Evolutionary conservation across 2,888 invertebrate species (phyloP).

Genomic region (Ditula angustiorana): DNA sequence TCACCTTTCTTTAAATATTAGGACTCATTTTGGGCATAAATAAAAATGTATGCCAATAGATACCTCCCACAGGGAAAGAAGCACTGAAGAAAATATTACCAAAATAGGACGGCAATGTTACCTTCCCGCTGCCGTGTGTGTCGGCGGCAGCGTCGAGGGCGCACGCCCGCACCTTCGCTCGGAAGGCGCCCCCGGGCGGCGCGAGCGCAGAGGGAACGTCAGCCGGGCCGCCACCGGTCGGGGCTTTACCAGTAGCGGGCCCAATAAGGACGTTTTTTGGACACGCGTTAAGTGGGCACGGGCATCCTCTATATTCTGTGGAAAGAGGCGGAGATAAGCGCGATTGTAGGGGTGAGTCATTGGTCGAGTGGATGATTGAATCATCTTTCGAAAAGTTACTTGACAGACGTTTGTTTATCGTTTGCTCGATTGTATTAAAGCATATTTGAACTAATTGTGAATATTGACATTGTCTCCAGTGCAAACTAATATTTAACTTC

Average conservation of each 20-base stretch:
- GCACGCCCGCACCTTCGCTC: conserved; percentile 81
- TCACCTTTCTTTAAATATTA: too few relatives aligned
- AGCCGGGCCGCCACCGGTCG: conserved; percentile 87
- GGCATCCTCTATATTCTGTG: conserved; percentile 88
- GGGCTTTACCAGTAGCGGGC: conserved; percentile 98
- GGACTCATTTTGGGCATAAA: too few relatives aligned
- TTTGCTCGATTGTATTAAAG: too few relatives aligned
- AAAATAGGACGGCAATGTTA: conserved; percentile 47
- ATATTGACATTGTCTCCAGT: too few relatives aligned
- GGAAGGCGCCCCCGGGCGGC: conserved; percentile 83
- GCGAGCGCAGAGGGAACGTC: conserved; percentile 71
- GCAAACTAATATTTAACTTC: too few relatives aligned
- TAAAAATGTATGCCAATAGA: too few relatives aligned
- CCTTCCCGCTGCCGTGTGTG: conserved; percentile 80
- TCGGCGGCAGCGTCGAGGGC: conserved; percentile 72
- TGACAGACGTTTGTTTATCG: too few relatives aligned
- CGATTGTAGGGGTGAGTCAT: conserved; percentile 8
- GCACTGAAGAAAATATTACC: too few relatives aligned
- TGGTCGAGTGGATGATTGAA: conserved; percentile 6
- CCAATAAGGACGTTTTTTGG: conserved; percentile 99
- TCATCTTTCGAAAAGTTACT: too few relatives aligned
- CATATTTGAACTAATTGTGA: too few relatives aligned
- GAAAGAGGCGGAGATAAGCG: conserved; percentile 37
- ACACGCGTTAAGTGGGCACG: conserved; percentile 97
- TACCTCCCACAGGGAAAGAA: too few relatives aligned